A percentile compares a stretch with the other conserved stretches of the same genome.
Conservation (phyloP, 1,140 invertebrate genomes). For the Halictus rubicundus region DNA sequence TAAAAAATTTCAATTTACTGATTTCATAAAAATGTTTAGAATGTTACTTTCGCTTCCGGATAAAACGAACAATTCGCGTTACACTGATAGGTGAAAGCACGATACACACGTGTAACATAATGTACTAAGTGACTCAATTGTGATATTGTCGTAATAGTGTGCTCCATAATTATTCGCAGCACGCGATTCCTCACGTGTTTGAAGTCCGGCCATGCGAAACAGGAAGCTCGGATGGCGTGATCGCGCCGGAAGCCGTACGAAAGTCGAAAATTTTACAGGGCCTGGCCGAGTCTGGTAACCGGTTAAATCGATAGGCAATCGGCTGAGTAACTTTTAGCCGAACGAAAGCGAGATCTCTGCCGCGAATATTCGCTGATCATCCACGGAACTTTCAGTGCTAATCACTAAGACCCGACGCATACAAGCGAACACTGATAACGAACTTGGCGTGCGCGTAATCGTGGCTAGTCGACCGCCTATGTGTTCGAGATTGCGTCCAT, state of each 20-base stretch:
- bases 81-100: neutral
- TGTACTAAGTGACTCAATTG: conserved; percentile 2
- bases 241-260: neutral
- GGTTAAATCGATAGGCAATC: conserved; percentile 21
- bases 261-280: conserved; percentile 3
- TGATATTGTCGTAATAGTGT: conserved; percentile 12
- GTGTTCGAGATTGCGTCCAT: conserved; percentile 40
- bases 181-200: conserved; percentile 9
- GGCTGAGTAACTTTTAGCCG: conserved; percentile 14
- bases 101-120: neutral
- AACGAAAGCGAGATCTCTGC: conserved; percentile 13
- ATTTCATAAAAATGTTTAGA: too few species aligned
- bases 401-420: conserved; percentile 21
- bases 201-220: conserved; percentile 14
- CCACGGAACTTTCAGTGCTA: conserved; percentile 29
- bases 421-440: conserved; percentile 46
- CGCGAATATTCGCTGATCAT: conserved; percentile 22
- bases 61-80: neutral
- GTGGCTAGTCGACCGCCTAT: conserved; percentile 5
- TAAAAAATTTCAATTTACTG: too few species aligned
- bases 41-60: too few species aligned
- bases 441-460: conserved; percentile 60
- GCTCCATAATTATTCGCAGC: conserved; percentile 20
- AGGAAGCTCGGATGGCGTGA: neutral
- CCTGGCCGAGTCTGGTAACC: neutral